phyloP scores from a whole-genome alignment of 2,888 invertebrate genomes.

The Oxytorus armatus region DNA sequence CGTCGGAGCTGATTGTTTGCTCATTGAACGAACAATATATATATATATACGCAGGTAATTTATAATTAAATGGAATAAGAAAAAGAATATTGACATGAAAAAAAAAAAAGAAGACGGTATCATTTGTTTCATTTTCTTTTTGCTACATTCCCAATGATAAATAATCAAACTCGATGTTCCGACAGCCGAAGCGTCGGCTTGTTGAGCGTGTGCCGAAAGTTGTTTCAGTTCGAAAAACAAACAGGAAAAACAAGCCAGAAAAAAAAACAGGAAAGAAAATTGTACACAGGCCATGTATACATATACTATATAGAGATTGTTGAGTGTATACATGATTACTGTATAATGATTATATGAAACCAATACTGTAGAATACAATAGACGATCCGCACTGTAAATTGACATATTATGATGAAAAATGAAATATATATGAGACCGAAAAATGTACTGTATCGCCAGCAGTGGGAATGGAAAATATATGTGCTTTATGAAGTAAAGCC shows the following conservation, averaged over 20 bases:
- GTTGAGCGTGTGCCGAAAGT: constrained; percentile 39
- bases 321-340: constrained; percentile 48
- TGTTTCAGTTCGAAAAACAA: constrained; percentile 30
- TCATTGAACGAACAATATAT: constrained; percentile 63
- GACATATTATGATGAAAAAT: constrained; percentile 19
- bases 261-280: not conserved
- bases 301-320: constrained; percentile 49
- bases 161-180: constrained; percentile 59
- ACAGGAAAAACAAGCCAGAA: not conserved
- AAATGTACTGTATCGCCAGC: not conserved
- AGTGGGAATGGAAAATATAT: not conserved
- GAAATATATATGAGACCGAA: constrained; percentile 3
- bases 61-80: constrained; percentile 56
- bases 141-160: constrained; percentile 42
- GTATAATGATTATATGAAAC: constrained; percentile 11
- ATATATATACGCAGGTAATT: constrained; percentile 66
- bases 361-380: constrained; percentile 18
- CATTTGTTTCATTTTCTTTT: constrained; percentile 21
- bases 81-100: constrained; percentile 58
- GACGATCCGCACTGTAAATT: constrained; percentile 57
- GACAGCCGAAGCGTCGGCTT: constrained; percentile 18
- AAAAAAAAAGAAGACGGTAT: constrained; percentile 34
- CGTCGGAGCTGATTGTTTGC: constrained; percentile 61
- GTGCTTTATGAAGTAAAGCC: no score
- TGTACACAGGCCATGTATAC: constrained; percentile 44